Percentiles rank a stretch among this genome's conserved stretches.
These are phyloP conservation scores for Silurus meridionalis DNA, from an alignment of 2,113 vertebrate genomes.

Conservation along the genomic window DNA sequence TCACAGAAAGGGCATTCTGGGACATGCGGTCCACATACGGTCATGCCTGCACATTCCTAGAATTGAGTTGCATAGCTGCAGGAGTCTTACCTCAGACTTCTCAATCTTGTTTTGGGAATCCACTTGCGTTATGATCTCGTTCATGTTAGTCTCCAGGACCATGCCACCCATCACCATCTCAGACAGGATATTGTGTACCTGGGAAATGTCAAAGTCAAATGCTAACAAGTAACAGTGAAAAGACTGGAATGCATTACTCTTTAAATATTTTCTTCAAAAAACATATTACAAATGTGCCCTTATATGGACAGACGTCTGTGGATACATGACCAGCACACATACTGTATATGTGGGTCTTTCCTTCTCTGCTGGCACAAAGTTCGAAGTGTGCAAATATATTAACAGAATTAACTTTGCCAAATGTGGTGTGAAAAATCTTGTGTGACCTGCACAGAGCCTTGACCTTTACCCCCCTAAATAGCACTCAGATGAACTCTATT, in stretches of 20 bases:
- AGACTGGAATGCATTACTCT: background rate
- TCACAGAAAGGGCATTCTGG: constrained; percentile 64
- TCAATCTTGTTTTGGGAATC: constrained; percentile 98
- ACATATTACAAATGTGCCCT: background rate
- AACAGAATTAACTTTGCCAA: too few relatives aligned
- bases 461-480: background rate
- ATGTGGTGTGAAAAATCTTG: background rate
- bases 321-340: background rate
- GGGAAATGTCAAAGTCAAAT: background rate
- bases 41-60: constrained; percentile 62
- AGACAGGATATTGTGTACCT: constrained; percentile 98
- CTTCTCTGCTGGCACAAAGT: background rate
- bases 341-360: background rate
- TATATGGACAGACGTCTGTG: background rate
- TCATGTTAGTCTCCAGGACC: constrained; percentile 99
- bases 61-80: background rate
- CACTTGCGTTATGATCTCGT: constrained; percentile 97
- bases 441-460: background rate
- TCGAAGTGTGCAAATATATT: background rate
- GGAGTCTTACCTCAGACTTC: constrained; percentile 92
- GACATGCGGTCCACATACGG: constrained; percentile 66
- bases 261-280: background rate
- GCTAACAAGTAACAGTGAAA: background rate
- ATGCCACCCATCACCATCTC: constrained; percentile 99
- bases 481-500: background rate